Percentiles rank a stretch among this genome's conserved stretches.
phyloP scores from a whole-genome alignment of 1,140 invertebrate species.

The Formica selysi region DNA sequence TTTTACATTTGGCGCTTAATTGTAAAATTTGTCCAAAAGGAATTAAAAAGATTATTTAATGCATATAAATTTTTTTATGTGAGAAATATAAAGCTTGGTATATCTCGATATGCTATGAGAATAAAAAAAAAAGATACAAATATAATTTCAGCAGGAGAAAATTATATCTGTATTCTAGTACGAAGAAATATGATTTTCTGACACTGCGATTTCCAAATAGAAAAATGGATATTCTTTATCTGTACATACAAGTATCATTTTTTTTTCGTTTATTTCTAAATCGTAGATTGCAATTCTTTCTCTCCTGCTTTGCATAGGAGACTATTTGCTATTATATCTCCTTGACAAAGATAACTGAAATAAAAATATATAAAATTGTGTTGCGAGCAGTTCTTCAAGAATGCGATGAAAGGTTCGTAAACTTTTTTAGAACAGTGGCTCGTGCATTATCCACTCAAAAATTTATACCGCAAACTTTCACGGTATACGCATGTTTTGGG shows the following conservation, averaged over 20 bases:
- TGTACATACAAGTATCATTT: background rate
- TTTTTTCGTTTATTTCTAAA: background rate
- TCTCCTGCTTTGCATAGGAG: constrained; percentile 13
- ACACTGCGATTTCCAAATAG: background rate
- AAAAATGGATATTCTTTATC: background rate
- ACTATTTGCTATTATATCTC: constrained; percentile 19
- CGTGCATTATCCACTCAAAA: background rate
- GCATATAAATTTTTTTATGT: background rate
- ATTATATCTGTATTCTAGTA: background rate
- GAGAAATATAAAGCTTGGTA: background rate
- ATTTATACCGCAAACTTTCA: background rate
- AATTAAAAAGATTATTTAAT: background rate
- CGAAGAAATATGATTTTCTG: background rate
- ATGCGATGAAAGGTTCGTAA: background rate
- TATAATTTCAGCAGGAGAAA: background rate
- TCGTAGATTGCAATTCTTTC: background rate
- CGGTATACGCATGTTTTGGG: too few species aligned
- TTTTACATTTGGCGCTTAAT: background rate
- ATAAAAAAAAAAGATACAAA: background rate
- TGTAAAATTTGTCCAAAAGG: background rate
- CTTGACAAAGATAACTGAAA: constrained; percentile 3
- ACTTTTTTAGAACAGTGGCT: background rate
- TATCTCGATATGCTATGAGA: background rate
- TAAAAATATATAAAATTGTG: background rate
- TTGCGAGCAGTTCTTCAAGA: background rate